phyloP scores from a whole-genome alignment of 2,888 invertebrate genomes.

The Lasioglossum vierecki region DNA sequence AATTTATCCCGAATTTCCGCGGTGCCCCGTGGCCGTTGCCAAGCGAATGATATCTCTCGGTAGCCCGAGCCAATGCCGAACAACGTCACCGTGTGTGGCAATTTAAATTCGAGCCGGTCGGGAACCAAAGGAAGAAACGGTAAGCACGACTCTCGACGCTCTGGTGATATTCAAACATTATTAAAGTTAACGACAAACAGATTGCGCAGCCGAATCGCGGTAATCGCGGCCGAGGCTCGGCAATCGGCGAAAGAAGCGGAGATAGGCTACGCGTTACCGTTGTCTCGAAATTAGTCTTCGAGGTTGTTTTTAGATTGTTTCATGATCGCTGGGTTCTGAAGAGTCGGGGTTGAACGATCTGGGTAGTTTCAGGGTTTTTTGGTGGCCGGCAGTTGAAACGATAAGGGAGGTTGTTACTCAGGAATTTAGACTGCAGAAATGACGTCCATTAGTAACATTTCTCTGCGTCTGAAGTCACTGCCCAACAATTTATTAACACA shows the following conservation, averaged over 20 bases:
- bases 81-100: constrained; percentile 26
- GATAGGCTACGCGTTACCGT: background rate
- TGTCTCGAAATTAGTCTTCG: background rate
- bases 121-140: constrained; percentile 26
- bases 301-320: background rate
- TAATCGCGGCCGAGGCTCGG: background rate
- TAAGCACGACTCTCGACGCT: background rate
- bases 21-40: constrained; percentile 40
- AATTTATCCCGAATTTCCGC: constrained; percentile 73
- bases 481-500: background rate
- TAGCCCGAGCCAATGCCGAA: background rate
- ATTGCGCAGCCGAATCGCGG: constrained; percentile 34
- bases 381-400: background rate
- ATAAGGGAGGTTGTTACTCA: background rate
- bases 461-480: background rate
- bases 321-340: background rate
- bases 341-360: background rate
- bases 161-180: constrained; percentile 31
- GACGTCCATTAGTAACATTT: background rate
- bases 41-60: constrained; percentile 43
- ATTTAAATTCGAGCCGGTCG: constrained; percentile 46
- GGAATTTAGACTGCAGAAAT: too few relatives aligned
- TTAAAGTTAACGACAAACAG: constrained; percentile 41
- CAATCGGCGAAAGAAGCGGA: background rate
- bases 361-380: background rate